Evolutionary conservation across 1,140 invertebrate species (phyloP).

Genomic region (Reticulitermes speratus): DNA sequence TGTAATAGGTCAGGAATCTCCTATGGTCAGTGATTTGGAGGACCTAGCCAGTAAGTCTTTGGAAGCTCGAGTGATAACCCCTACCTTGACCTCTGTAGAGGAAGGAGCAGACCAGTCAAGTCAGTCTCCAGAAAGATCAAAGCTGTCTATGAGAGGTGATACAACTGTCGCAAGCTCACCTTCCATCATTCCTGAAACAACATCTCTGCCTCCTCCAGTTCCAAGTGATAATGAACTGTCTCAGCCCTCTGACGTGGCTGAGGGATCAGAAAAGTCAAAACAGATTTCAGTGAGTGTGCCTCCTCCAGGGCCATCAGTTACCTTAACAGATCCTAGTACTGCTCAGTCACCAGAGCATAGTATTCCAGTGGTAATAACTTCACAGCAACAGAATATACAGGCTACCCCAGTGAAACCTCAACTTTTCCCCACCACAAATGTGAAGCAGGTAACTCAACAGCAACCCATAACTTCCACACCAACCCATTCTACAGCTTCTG

Average conservation of each 20-base stretch:
- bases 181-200: conserved; percentile 19
- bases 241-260: conserved; percentile 11
- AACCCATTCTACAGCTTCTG: conserved; percentile 11
- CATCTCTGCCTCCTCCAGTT: conserved; percentile 19
- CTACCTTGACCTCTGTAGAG: neutral
- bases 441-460: neutral
- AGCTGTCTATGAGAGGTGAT: neutral
- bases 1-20: conserved; percentile 4
- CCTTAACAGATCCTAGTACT: neutral
- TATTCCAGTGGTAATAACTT: conserved; percentile 21
- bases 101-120: conserved; percentile 20
- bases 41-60: conserved; percentile 13
- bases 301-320: neutral
- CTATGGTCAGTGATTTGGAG: conserved; percentile 13
- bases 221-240: conserved; percentile 16
- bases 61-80: neutral
- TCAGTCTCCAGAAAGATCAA: conserved; percentile 19
- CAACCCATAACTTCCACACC: conserved; percentile 23
- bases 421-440: neutral
- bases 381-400: conserved; percentile 13
- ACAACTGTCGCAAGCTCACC: conserved; percentile 22
- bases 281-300: neutral
- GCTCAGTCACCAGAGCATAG: conserved; percentile 16
- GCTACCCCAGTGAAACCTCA: conserved; percentile 19
- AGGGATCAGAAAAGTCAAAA: conserved; percentile 18